phyloP scores from a whole-genome alignment of 2,797 vertebrate genomes.

The Chrysocyon brachyurus region DNA sequence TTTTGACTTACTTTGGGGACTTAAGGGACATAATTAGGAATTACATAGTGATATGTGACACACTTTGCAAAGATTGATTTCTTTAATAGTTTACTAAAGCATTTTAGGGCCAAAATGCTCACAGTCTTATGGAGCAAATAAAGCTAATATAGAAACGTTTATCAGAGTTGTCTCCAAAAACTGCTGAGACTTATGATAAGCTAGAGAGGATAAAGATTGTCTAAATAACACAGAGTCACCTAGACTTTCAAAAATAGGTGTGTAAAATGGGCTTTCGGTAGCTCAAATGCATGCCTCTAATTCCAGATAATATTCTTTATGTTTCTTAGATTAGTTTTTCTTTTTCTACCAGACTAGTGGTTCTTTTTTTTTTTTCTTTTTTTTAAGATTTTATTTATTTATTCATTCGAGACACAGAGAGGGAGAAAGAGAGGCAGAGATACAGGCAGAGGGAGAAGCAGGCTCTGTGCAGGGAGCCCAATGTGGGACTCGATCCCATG shows the following conservation, averaged over 20 bases:
- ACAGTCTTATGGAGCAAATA: conserved; percentile 75
- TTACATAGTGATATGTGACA: background rate
- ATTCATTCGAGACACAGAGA: too few relatives aligned
- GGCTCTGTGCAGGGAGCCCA: too few relatives aligned
- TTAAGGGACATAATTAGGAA: conserved; percentile 51
- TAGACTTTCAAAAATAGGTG: conserved; percentile 16
- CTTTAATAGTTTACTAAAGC: conserved; percentile 68
- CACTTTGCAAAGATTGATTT: conserved; percentile 63
- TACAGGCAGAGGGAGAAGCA: too few relatives aligned
- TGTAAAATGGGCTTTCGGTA: background rate
- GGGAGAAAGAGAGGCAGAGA: too few relatives aligned
- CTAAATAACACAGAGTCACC: background rate
- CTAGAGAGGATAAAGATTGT: background rate
- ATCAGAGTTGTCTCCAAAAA: conserved; percentile 78
- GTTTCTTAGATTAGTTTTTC: conserved; percentile 4
- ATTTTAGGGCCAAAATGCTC: conserved; percentile 79
- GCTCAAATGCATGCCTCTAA: background rate
- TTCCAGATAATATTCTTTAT: background rate
- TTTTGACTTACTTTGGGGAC: background rate
- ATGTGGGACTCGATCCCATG: too few relatives aligned
- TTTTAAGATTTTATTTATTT: too few relatives aligned
- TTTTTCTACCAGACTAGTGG: background rate
- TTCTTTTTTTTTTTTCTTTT: background rate
- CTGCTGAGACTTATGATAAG: background rate
- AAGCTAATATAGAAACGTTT: conserved; percentile 76